Base-by-base conservation (phyloP, 2,113 vertebrate genomes). In the Rhizomys pruinosus region DNA sequence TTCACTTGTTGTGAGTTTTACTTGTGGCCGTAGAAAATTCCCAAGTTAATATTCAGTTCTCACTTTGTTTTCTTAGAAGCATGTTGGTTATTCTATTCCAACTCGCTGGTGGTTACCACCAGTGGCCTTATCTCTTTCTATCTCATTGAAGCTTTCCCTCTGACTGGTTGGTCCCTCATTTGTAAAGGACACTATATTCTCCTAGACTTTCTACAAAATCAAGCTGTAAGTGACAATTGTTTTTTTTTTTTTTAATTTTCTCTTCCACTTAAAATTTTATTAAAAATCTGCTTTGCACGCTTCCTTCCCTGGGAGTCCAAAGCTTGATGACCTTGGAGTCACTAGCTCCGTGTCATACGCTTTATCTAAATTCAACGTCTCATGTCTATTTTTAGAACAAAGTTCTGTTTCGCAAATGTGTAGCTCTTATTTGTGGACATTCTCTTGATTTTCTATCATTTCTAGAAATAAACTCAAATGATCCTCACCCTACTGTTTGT, bases 351-450 rank as follows among this genome's bases (percentile, higher is more conserved):
- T 91, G 72, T 6, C 7, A 44, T 22, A 39, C 86, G 7, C 25
- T 74, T 91, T 34, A 16, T 81, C 39, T n/a, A 71, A 71, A 37
- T 44, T 37, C 4, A 27, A 3, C 55, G 13, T 59, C 34, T 77
- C 84, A 13, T 16, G 32, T 89, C 59, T 84, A 23, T 22, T 90
- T 90, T 76, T 44, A 76, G 63, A 91, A 94, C 4, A 84, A 73
- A 74, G 59, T 32, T 37, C 37, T n/a, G 27, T 32, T 34, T 39
- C n/a, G 23, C 10, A 88, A 88, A 55, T 47, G 2, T 15, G 0
- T 74, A 11, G 2, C 19, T 81, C 39, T 73, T n/a, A 1, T 88
- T 66, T 69, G 47, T 91, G 29, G n/a, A 68, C 52, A 44, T n/a
- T 63, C 11, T 77, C 44, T 44, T 74, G 47, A 42, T 81, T 93